These are phyloP conservation scores for Enteromius afrohamiltoni DNA, from an alignment of 2,797 vertebrate genomes.

Conservation along the genomic window DNA sequence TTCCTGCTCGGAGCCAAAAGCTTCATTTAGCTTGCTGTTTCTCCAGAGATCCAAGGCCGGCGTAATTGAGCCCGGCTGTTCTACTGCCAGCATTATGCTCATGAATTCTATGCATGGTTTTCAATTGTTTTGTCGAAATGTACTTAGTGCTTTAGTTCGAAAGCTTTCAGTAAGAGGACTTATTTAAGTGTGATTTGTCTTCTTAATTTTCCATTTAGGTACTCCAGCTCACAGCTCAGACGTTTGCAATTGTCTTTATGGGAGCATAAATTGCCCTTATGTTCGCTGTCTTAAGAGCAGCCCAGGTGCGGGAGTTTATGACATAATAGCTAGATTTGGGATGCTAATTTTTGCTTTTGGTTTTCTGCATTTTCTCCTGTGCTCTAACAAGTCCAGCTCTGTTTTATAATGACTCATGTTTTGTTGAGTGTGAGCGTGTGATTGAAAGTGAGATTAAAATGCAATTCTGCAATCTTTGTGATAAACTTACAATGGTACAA, in stretches of 20 bases:
- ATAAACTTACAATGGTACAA: background rate
- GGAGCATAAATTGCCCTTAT: background rate
- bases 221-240: background rate
- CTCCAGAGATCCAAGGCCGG: conserved; percentile 38
- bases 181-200: conserved; percentile 25
- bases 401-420: background rate
- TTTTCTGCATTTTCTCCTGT: conserved; percentile 12
- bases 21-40: conserved; percentile 24
- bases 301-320: background rate
- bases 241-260: background rate
- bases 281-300: conserved; percentile 11
- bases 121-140: conserved; percentile 10
- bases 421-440: background rate
- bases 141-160: conserved; percentile 5
- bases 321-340: background rate
- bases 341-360: background rate
- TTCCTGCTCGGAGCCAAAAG: conserved; percentile 18
- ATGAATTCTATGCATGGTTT: conserved; percentile 36
- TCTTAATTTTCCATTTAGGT: background rate
- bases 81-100: conserved; percentile 38
- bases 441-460: background rate
- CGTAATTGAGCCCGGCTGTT: conserved; percentile 48
- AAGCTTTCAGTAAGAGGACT: background rate
- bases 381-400: background rate
- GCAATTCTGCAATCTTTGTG: background rate